Evolutionary conservation across 2,888 invertebrate genomes (phyloP).

Genomic region (Blastobasis adustella): DNA sequence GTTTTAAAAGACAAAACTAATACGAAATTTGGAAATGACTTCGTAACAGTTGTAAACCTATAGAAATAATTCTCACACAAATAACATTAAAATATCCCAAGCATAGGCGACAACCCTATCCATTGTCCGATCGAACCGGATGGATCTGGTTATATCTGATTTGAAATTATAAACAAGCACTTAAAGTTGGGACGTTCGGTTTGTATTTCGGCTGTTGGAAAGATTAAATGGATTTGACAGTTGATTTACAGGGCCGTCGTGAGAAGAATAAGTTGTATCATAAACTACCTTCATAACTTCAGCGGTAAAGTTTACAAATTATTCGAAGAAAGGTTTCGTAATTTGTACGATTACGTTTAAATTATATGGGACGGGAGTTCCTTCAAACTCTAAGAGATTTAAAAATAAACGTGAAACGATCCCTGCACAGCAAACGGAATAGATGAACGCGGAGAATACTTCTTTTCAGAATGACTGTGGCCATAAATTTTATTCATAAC

Average conservation of each 20-base stretch:
- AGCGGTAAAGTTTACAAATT: too few relatives aligned
- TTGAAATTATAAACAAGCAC: constrained; percentile 54
- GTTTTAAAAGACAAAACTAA: too few relatives aligned
- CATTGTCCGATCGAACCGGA: constrained; percentile 20
- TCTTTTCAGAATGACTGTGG: too few relatives aligned
- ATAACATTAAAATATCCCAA: neutral
- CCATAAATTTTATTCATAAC: too few relatives aligned
- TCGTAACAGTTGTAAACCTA: neutral
- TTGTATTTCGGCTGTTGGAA: constrained; percentile 16
- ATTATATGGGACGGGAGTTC: too few relatives aligned
- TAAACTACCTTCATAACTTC: too few relatives aligned
- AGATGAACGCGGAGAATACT: too few relatives aligned
- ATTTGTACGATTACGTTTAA: too few relatives aligned
- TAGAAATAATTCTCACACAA: neutral
- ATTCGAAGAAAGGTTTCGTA: too few relatives aligned
- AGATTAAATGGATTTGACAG: constrained; percentile 18
- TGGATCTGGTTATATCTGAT: constrained; percentile 51
- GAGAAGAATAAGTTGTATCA: constrained; percentile 6
- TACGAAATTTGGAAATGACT: neutral
- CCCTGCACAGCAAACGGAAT: too few relatives aligned
- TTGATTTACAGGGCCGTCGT: constrained; percentile 13
- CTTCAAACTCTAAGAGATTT: too few relatives aligned
- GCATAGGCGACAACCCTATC: neutral
- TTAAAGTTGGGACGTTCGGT: constrained; percentile 16
- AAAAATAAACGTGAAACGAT: too few relatives aligned